Conservation (phyloP, 2,797 vertebrate species). For the Artibeus jamaicensis region DNA sequence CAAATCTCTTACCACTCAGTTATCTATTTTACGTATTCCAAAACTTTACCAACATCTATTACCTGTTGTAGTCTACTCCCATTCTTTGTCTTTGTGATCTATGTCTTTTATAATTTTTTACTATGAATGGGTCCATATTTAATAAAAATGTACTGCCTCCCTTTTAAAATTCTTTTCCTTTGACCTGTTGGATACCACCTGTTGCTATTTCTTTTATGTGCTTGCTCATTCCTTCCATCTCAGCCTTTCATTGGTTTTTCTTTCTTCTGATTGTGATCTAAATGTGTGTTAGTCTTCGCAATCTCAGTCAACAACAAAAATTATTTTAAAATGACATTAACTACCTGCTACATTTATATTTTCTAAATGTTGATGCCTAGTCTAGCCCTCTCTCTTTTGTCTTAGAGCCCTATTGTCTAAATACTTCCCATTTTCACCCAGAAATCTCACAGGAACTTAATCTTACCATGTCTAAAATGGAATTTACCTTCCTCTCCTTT, state of each 20-base stretch:
- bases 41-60: not conserved
- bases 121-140: not conserved
- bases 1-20: not conserved
- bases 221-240: not conserved
- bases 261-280: not conserved
- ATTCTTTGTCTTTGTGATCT: not conserved
- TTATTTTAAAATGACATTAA: not conserved
- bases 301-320: not conserved
- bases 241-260: not conserved
- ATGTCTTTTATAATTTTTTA: not conserved
- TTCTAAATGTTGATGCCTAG: conserved; percentile 1
- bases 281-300: not conserved
- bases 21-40: not conserved
- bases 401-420: not conserved
- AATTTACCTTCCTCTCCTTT: not conserved
- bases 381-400: not conserved
- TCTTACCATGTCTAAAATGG: not conserved
- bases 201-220: not conserved
- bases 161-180: not conserved
- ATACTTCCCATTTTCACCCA: not conserved
- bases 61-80: not conserved
- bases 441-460: not conserved
- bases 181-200: not conserved
- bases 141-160: not conserved
- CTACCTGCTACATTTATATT: not conserved